Evolutionary conservation across 2,113 vertebrate genomes (phyloP), one percentile per base, ranked within the genome.

Genomic region (Callospermophilus lateralis): DNA sequence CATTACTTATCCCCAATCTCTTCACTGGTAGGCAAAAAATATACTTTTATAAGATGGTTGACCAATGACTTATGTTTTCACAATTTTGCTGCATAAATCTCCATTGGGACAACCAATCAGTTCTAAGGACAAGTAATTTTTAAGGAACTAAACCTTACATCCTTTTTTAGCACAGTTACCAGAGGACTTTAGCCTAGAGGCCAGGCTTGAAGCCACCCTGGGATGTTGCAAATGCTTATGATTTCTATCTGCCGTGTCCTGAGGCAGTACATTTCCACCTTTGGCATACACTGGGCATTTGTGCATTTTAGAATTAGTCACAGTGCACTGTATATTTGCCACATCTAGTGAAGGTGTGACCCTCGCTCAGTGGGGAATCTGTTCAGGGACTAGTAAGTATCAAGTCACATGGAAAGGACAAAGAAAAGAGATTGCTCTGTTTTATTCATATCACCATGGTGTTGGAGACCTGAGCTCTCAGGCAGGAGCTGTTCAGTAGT

Each of bases 251-350:
- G 26, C 4, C 48, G 30, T 86, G 30, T 80, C 48, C 79, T 20
- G 17, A 90, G 19, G 39, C 17, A 39, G 3, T 37, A 53, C n/a
- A 39, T n/a, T 39, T 80, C 30, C 16, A 72, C 42, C 85, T 81
- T 74, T 85, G 61, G 10, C 63, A 68, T 77, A 61, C 22, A 53
- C 39, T 68, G 34, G 37, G 28, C 8, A 37, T n/a, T 45, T 42
- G 12, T 42, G 74, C n/a, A 73, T 55, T 80, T 86, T 87, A 97
- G 48, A 93, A n/a, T 78, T 37, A 90, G 45, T 55, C 45, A 6
- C 6, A 83, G 45, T 42, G 34, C 13, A 32, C 51, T 53, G 51
- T 70, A 42, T 26, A 32, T n/a, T 76, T 80, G 65, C 20, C 28
- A 42, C 24, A 32, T 30, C 4, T 37, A 19, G 74, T 48, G 37